Evolutionary conservation across 2,113 vertebrate species (phyloP).

Genomic region (Microcebus lehilahytsara): DNA sequence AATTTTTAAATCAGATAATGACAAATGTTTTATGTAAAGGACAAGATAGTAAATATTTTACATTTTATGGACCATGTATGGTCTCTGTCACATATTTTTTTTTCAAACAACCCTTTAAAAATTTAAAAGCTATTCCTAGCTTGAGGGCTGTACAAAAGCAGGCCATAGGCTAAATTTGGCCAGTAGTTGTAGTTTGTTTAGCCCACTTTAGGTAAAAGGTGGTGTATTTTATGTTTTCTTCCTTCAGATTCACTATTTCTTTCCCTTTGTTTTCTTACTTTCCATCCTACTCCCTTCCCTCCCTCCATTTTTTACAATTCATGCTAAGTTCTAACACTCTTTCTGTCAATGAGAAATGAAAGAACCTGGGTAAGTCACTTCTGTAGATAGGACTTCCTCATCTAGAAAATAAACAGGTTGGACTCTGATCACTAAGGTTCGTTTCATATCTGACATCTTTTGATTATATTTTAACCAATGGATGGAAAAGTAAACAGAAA

Average conservation of each 20-base stretch:
- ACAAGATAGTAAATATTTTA: slow-evolving; percentile 42
- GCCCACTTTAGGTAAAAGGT: neutral
- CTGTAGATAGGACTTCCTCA: neutral
- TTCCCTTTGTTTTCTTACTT: neutral
- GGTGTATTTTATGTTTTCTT: neutral
- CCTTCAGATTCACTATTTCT: neutral
- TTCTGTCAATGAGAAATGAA: neutral
- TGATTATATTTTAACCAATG: neutral
- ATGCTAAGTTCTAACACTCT: neutral
- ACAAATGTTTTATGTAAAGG: slow-evolving; percentile 16
- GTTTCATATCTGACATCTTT: neutral
- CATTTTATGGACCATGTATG: neutral
- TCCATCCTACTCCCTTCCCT: neutral
- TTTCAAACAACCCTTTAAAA: neutral
- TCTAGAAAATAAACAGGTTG: neutral
- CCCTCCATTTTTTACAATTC: neutral
- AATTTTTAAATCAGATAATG: neutral
- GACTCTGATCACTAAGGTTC: neutral
- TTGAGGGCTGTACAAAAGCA: neutral
- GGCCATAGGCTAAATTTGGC: neutral
- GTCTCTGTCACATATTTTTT: neutral
- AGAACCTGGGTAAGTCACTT: neutral
- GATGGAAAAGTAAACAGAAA: neutral
- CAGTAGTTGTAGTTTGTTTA: neutral
- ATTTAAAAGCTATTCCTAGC: neutral